These are phyloP conservation scores for Caenorhabditis briggsae DNA, from an alignment of 1,140 invertebrate genomes.

Conservation along the genomic window DNA sequence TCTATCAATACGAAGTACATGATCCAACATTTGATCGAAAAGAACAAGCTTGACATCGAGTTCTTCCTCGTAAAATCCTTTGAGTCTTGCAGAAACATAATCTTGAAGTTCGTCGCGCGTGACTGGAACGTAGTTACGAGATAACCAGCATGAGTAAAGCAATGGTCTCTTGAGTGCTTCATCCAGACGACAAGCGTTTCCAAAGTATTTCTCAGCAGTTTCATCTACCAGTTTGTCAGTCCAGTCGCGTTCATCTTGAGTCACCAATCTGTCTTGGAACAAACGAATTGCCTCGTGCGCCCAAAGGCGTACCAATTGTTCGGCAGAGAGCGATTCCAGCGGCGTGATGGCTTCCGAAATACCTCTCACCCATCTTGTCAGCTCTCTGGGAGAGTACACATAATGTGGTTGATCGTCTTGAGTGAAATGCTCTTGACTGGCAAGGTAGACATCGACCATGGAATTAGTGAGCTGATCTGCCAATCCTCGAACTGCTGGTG, in stretches of 20 bases:
- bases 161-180: conserved; percentile 90
- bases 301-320: conserved; percentile 96
- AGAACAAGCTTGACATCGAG: conserved; percentile 96
- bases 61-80: conserved; percentile 99
- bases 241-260: conserved; percentile 93
- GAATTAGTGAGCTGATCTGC: conserved; percentile 96
- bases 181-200: conserved; percentile 84
- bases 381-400: conserved; percentile 98
- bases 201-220: conserved; percentile 89
- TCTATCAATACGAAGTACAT: conserved; percentile 96
- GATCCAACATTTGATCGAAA: conserved; percentile 98
- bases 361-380: conserved; percentile 98
- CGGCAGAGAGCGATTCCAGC: conserved; percentile 89
- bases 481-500: conserved; percentile 89
- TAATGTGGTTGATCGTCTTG: conserved; percentile 99
- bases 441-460: conserved; percentile 98
- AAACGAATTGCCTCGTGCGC: conserved; percentile 96
- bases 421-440: conserved; percentile 96
- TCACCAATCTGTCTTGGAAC: conserved; percentile 93
- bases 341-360: conserved; percentile 97
- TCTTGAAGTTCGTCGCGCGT: conserved; percentile 93
- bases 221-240: conserved; percentile 97
- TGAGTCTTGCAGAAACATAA: conserved; percentile 95
- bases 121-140: conserved; percentile 97
- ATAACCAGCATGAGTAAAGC: conserved; percentile 98